Evolutionary conservation across 2,888 invertebrate genomes (phyloP).

Genomic region (Cantharis rustica): DNA sequence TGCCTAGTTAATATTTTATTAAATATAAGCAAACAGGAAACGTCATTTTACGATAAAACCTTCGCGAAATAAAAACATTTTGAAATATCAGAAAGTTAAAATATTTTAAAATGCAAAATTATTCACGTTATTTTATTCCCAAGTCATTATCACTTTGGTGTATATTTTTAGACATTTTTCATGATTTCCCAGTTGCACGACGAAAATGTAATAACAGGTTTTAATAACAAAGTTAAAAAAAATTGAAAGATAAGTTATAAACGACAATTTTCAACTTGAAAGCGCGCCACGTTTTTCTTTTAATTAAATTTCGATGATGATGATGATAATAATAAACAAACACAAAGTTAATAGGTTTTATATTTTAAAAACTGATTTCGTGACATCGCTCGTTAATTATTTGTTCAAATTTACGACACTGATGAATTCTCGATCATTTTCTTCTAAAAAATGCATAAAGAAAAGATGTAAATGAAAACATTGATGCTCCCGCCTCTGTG

Average conservation of each 20-base stretch:
- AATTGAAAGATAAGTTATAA: background rate
- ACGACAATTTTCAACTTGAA: background rate
- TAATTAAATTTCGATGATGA: background rate
- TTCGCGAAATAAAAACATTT: background rate
- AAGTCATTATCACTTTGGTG: background rate
- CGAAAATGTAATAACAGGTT: background rate
- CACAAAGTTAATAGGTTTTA: background rate
- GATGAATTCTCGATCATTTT: background rate
- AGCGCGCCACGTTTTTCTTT: background rate
- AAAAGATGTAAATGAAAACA: background rate
- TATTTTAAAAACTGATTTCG: background rate
- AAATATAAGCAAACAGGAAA: background rate
- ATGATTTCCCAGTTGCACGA: background rate
- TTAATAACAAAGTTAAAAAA: background rate
- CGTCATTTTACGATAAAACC: background rate
- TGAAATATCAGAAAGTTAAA: background rate
- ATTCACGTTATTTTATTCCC: background rate
- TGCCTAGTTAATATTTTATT: background rate
- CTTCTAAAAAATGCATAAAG: background rate
- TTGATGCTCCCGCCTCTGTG: background rate
- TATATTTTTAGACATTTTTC: background rate
- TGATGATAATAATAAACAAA: background rate
- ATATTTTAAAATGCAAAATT: background rate
- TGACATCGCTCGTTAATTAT: background rate
- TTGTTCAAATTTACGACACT: background rate